These are phyloP conservation scores for Pardalotus punctatus DNA, from an alignment of 2,113 vertebrate genomes.

Conservation along the genomic window DNA sequence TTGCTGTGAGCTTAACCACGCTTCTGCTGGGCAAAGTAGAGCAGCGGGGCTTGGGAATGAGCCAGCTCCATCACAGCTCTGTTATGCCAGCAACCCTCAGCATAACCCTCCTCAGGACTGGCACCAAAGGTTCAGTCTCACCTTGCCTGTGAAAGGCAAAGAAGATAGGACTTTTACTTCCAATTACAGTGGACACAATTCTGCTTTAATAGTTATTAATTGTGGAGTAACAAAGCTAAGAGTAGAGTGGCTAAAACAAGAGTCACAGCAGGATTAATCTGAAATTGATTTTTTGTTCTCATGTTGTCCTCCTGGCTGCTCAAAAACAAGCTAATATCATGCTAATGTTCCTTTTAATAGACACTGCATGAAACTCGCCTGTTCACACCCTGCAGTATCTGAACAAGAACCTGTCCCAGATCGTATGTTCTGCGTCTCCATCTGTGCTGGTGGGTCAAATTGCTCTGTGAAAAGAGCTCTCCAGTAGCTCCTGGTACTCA, in stretches of 20 bases:
- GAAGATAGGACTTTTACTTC: not conserved
- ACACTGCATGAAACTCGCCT: not conserved
- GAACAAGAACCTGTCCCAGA: not conserved
- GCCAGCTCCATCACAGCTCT: not conserved
- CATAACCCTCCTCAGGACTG: not conserved
- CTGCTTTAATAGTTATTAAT: not conserved
- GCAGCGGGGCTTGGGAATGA: not conserved
- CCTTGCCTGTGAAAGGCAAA: not conserved
- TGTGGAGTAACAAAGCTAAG: not conserved
- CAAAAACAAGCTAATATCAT: not conserved
- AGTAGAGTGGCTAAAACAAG: not conserved
- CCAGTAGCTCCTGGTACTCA: not conserved
- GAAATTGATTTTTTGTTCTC: not conserved
- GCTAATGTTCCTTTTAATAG: not conserved
- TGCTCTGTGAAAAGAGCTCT: not conserved
- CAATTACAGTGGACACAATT: not conserved
- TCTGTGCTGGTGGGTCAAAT: slow-evolving; percentile 32
- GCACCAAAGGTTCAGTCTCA: not conserved
- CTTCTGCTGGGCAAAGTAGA: not conserved
- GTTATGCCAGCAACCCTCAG: not conserved
- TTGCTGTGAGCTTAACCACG: not conserved
- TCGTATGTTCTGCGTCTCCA: not conserved
- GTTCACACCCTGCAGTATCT: not conserved
- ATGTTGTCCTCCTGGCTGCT: not conserved
- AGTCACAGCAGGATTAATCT: not conserved